phyloP scores from a whole-genome alignment of 2,113 vertebrate genomes.

The Apus apus region DNA sequence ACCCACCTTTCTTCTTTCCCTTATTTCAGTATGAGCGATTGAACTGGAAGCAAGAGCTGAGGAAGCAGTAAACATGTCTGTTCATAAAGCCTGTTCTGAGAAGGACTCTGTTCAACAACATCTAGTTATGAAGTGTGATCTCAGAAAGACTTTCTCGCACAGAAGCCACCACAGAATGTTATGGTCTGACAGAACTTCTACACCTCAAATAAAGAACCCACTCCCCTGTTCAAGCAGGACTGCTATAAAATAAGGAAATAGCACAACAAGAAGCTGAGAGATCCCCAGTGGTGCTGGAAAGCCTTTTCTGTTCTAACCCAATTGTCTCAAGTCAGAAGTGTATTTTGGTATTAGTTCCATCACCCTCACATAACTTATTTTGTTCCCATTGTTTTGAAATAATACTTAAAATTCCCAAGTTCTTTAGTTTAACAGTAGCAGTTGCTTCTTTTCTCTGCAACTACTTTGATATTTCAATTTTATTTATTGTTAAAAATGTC shows the following conservation, averaged over 20 bases:
- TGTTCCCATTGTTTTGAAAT: not conserved
- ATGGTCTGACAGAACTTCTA: not conserved
- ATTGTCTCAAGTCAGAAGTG: not conserved
- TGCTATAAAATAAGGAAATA: not conserved
- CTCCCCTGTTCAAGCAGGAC: not conserved
- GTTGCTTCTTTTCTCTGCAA: not conserved
- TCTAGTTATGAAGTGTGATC: not conserved
- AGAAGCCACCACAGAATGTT: not conserved
- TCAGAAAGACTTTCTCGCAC: not conserved
- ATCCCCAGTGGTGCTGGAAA: not conserved
- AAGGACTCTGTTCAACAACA: not conserved
- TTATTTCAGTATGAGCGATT: not conserved
- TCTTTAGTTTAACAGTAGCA: not conserved
- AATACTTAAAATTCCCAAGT: not conserved
- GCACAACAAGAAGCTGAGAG: not conserved
- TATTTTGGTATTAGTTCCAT: not conserved
- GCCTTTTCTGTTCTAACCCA: not conserved
- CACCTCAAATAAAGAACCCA: not conserved
- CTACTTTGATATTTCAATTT: not conserved
- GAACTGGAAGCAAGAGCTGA: not conserved
- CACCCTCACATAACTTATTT: not conserved
- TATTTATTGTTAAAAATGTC: not conserved
- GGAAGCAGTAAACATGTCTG: not conserved
- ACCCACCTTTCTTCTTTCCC: not conserved
- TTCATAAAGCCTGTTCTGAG: not conserved